phyloP scores from a whole-genome alignment of 2,113 vertebrate species.

The Danionella cerebrum region DNA sequence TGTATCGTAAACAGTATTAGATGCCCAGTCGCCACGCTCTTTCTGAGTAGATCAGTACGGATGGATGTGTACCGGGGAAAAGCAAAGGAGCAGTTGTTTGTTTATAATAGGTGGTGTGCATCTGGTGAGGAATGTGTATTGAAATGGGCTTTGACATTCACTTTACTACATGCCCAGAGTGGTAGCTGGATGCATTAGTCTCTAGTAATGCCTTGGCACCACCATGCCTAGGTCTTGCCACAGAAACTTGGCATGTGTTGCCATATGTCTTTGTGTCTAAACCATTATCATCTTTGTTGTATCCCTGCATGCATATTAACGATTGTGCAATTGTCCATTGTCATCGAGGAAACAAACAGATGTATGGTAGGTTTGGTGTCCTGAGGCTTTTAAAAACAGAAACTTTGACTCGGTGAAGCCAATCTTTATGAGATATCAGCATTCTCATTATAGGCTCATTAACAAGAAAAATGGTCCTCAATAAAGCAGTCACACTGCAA shows the following conservation, averaged over 20 bases:
- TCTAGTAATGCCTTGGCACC: constrained; percentile 60
- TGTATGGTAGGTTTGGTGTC: background rate
- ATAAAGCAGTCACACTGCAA: constrained; percentile 68
- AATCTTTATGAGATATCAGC: constrained; percentile 58
- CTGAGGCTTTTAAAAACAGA: constrained; percentile 11
- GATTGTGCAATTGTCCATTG: constrained; percentile 12
- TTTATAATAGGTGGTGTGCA: constrained; percentile 72
- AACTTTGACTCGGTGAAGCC: background rate
- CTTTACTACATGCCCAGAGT: constrained; percentile 86
- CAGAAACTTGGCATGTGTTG: constrained; percentile 2
- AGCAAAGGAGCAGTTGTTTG: constrained; percentile 63
- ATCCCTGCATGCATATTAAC: background rate
- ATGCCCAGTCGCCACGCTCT: background rate
- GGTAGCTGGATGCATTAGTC: constrained; percentile 84
- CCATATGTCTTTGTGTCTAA: background rate
- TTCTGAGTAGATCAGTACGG: constrained; percentile 11
- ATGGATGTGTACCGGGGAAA: constrained; percentile 41
- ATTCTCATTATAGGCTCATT: constrained; percentile 66
- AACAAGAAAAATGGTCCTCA: constrained; percentile 69
- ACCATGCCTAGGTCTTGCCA: background rate
- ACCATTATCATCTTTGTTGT: background rate
- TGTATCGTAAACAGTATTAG: background rate
- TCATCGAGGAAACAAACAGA: background rate
- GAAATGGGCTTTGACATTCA: constrained; percentile 85
- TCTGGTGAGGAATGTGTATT: constrained; percentile 79